Percentiles rank a stretch among this genome's conserved stretches.
Conservation (phyloP, 2,888 invertebrate species). For the Nomada hirtipes region DNA sequence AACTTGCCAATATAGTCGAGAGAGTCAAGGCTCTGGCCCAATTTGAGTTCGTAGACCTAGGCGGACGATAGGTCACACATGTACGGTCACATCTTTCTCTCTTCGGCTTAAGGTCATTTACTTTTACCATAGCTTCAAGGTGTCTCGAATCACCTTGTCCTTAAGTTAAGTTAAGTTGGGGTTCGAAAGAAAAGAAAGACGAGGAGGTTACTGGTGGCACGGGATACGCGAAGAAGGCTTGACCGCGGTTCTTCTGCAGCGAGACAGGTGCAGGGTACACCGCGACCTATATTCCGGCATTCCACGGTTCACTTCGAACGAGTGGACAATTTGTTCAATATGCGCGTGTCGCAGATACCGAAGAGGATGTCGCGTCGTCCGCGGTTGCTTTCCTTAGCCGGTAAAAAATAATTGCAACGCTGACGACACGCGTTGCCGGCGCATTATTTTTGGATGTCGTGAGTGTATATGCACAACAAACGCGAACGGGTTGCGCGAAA, state of each 20-base stretch:
- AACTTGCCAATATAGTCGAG: conserved; percentile 48
- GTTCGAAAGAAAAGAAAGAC: conserved; percentile 2
- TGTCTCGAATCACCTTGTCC: conserved; percentile 57
- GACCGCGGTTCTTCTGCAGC: background rate
- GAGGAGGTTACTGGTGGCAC: background rate
- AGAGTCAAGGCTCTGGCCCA: conserved; percentile 80
- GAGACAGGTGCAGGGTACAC: conserved; percentile 45
- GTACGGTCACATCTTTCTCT: conserved; percentile 32
- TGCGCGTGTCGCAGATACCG: conserved; percentile 20
- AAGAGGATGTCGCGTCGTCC: too few species aligned
- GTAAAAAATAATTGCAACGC: conserved; percentile 38
- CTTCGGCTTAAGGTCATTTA: conserved; percentile 80
- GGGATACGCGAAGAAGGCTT: background rate
- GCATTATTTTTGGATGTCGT: conserved; percentile 60
- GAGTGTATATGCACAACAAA: background rate
- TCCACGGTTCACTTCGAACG: conserved; percentile 2
- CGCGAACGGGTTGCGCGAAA: conserved; percentile 25
- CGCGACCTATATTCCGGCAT: conserved; percentile 42
- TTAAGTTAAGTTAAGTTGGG: conserved; percentile 26
- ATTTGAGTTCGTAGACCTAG: conserved; percentile 80
- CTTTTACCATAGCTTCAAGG: conserved; percentile 81
- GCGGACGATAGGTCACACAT: conserved; percentile 72
- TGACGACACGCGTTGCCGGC: background rate
- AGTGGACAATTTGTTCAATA: conserved; percentile 14
- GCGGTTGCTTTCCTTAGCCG: conserved; percentile 31